Percentiles rank a stretch among this genome's conserved stretches.
Evolutionary conservation across 2,797 vertebrate species (phyloP).

Genomic region (Melanotaenia maccullochi): DNA sequence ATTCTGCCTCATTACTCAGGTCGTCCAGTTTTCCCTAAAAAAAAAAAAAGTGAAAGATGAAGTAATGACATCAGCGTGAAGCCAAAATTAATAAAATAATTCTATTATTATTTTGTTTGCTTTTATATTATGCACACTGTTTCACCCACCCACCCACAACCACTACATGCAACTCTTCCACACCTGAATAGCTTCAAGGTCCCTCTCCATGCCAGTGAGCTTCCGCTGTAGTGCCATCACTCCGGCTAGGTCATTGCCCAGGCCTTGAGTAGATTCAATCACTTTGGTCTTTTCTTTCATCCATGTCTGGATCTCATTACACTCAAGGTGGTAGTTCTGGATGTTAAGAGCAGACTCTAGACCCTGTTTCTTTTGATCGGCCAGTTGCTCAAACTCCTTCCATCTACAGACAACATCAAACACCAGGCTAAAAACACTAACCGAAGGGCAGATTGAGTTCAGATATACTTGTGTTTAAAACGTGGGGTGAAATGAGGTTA

Average conservation of each 20-base stretch:
- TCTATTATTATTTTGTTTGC: slow-evolving; percentile 1
- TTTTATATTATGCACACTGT: not conserved
- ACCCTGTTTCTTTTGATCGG: slow-evolving; percentile 88
- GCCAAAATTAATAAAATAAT: not conserved
- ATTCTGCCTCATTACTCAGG: slow-evolving; percentile 85
- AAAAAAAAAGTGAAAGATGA: slow-evolving; percentile 1
- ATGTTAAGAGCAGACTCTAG: slow-evolving; percentile 92
- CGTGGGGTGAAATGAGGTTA: not conserved
- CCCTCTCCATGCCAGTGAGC: slow-evolving; percentile 92
- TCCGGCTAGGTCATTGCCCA: slow-evolving; percentile 93
- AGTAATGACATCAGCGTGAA: slow-evolving; percentile 1
- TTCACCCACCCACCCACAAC: not conserved
- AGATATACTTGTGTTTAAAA: not conserved
- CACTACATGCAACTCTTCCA: slow-evolving; percentile 46
- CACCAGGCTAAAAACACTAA: not conserved
- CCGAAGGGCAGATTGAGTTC: not conserved
- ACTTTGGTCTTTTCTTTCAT: slow-evolving; percentile 97
- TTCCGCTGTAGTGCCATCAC: slow-evolving; percentile 95
- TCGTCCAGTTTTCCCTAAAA: slow-evolving; percentile 88
- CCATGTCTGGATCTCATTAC: slow-evolving; percentile 94
- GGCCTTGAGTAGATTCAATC: slow-evolving; percentile 93
- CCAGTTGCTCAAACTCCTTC: slow-evolving; percentile 89
- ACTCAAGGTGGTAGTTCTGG: slow-evolving; percentile 96
- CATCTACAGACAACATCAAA: slow-evolving; percentile 81
- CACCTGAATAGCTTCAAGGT: slow-evolving; percentile 93